Base-by-base conservation (phyloP, 2,888 invertebrate species). In the Platynereis dumerilii region DNA sequence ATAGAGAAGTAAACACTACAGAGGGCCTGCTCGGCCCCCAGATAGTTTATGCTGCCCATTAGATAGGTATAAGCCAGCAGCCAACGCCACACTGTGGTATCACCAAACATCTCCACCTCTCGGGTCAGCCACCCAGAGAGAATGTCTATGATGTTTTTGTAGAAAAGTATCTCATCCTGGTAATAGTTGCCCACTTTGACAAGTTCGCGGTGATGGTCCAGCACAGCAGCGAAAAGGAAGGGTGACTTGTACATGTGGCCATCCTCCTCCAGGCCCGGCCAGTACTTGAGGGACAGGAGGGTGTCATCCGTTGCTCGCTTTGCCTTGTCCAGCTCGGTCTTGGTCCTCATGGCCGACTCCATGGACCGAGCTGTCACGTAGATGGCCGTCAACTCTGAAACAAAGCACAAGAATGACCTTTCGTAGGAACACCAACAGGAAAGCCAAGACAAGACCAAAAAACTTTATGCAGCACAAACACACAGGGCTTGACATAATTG, bases 1-100 rank as follows among this genome's bases (percentile, higher is more conserved):
- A 73, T 58, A 15, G 72, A 67, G 42, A 71, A 69, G 59, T 68
- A 72, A 24, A 68, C 71, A 34, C 60, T 70, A 58, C 73, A 73
- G 12, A 73, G 66, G 2, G 73, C 67, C 67, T 73, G 70, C 52
- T 72, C 71, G 15, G 71, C 71, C 27, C 72, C 72, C 34, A 72
- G 27, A 59, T 70, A 71, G 64, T 72, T 71, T 28, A 71, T 65
- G 44, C 67, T 65, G 42, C 68, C 66, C 63, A 72, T 65, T 22
- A 73, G 71, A 63, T 72, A 67, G 26, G 56, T 58, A 65, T 72
- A 73, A 15, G 71, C 58, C 27, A 64, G 22, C 24, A 72, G 48
- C 67, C 67, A 68, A 17, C 56, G 42, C 66, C 67, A 65, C 17
- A 67, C 48, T 56, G 58, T 42, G 28, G 28, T 39, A 15, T 58